Conservation (phyloP, 2,113 vertebrate genomes). For the Onychostruthus taczanowskii region DNA sequence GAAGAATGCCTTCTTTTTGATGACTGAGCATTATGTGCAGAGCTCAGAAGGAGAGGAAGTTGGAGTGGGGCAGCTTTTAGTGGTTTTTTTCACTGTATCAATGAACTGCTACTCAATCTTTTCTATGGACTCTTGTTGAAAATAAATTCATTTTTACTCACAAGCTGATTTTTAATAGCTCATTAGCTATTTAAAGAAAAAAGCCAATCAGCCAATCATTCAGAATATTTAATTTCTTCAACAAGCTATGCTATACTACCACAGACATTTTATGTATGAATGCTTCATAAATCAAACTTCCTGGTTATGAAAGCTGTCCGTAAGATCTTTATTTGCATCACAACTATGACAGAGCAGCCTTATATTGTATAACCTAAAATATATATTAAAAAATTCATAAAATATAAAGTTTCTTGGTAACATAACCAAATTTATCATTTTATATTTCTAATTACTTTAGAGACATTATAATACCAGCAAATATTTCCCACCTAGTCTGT, state of each 20-base stretch:
- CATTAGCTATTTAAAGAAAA: background rate
- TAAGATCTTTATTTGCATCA: background rate
- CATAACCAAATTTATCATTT: background rate
- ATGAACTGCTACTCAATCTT: background rate
- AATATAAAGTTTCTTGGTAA: background rate
- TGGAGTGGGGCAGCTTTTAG: background rate
- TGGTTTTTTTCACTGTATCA: background rate
- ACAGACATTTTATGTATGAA: background rate
- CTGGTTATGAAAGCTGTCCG: background rate
- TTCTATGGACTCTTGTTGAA: background rate
- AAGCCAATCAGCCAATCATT: background rate
- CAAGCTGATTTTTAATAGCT: background rate
- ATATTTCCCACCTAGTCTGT: background rate
- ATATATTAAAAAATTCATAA: background rate
- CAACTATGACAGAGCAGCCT: background rate
- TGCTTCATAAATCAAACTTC: background rate
- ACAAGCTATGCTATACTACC: background rate
- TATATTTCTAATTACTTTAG: background rate
- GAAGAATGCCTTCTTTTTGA: background rate
- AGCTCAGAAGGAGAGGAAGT: background rate
- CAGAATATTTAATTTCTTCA: background rate
- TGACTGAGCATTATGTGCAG: background rate
- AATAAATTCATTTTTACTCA: background rate
- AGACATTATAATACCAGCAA: background rate
- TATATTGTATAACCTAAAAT: background rate